These are phyloP conservation scores for Nyctibius grandis DNA, from an alignment of 2,797 vertebrate species.

Conservation along the genomic window DNA sequence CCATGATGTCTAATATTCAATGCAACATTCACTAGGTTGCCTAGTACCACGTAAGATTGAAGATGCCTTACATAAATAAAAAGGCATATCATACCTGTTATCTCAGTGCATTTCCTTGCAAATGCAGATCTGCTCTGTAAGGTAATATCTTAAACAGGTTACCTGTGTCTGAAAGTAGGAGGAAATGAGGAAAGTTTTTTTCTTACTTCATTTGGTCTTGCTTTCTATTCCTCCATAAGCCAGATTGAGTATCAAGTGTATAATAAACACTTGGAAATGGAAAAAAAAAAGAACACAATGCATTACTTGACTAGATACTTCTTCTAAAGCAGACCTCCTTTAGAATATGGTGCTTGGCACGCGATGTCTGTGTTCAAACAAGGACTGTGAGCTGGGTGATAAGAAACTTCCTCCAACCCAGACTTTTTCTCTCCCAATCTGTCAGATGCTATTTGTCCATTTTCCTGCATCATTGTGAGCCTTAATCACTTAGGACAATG, in stretches of 20 bases:
- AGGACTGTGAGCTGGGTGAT: not conserved
- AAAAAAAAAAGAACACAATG: not conserved
- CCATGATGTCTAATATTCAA: not conserved
- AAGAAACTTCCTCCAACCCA: not conserved
- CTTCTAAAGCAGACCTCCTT: not conserved
- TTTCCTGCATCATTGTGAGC: not conserved
- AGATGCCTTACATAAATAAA: not conserved
- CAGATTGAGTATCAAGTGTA: not conserved
- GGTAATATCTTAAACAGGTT: not conserved
- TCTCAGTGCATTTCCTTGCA: not conserved
- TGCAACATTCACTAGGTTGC: not conserved
- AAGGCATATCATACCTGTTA: not conserved
- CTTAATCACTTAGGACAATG: conserved; percentile 16
- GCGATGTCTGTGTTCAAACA: not conserved
- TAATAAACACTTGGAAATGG: not conserved
- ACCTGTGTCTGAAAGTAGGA: not conserved
- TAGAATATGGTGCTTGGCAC: not conserved
- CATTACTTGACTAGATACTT: not conserved
- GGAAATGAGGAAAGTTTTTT: not conserved
- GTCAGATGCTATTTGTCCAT: not conserved
- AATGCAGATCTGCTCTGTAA: not conserved
- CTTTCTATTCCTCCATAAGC: not conserved
- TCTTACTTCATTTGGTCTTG: not conserved
- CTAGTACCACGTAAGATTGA: not conserved
- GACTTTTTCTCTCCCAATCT: not conserved